phyloP scores from a whole-genome alignment of 2,113 vertebrate genomes.

The Hiodon alosoides region DNA sequence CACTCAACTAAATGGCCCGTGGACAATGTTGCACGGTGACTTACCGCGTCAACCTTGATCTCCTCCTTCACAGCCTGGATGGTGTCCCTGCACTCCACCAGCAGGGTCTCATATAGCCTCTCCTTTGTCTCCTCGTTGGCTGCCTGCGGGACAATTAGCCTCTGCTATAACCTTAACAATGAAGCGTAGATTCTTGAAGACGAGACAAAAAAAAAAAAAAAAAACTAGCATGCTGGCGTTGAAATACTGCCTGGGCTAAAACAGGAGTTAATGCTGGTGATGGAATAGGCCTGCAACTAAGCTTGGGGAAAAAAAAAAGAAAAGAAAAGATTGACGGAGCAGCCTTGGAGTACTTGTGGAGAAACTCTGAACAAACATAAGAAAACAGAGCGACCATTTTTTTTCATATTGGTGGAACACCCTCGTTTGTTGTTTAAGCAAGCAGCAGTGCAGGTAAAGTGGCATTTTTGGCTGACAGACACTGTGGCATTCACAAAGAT shows the following conservation, averaged over 20 bases:
- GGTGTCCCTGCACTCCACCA: conserved; percentile 93
- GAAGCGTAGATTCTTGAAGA: no score
- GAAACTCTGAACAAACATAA: no score
- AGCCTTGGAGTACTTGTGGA: no score
- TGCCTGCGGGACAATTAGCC: conserved; percentile 59
- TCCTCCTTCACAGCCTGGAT: conserved; percentile 94
- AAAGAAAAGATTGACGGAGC: no score
- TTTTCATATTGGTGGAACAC: background rate
- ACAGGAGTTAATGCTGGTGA: background rate
- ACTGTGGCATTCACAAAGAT: background rate
- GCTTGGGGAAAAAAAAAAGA: no score
- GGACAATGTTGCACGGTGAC: background rate
- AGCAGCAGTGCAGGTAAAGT: conserved; percentile 14
- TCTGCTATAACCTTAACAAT: no score
- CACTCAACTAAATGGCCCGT: background rate
- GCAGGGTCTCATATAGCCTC: conserved; percentile 87
- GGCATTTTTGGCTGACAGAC: background rate
- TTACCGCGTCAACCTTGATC: conserved; percentile 83
- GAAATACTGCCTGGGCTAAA: background rate
- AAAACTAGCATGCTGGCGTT: background rate
- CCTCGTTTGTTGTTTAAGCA: conserved; percentile 5
- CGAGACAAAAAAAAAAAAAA: no score
- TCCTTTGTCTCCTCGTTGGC: conserved; percentile 92
- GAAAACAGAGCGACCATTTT: no score
- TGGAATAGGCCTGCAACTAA: no score